Conservation (phyloP, 2,888 invertebrate genomes). For the Perithous albicinctus region DNA sequence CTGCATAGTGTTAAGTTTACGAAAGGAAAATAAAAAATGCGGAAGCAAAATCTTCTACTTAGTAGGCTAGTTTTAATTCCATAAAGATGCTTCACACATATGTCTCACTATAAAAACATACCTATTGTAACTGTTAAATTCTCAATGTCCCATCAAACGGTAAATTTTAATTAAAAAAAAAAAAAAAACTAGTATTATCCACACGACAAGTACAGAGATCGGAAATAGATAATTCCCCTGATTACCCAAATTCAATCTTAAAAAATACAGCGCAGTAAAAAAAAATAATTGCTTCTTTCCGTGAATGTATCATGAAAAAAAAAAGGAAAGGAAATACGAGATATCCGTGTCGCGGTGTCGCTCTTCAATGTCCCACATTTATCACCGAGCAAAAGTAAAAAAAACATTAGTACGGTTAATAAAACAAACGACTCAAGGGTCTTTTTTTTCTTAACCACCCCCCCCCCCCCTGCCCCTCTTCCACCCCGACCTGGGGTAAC, state of each 20-base stretch:
- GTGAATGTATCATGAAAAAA: not conserved
- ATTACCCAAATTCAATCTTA: not conserved
- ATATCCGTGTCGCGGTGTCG: conserved; percentile 21
- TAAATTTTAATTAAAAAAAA: not conserved
- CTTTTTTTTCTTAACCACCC: no score
- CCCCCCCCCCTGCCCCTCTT: conserved; percentile 17
- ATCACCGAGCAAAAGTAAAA: conserved; percentile 68
- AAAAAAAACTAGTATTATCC: no score
- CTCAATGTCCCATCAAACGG: not conserved
- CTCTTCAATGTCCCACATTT: conserved; percentile 62
- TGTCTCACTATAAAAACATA: no score
- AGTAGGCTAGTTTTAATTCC: not conserved
- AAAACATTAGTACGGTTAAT: conserved; percentile 71
- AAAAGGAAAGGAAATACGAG: conserved; percentile 6
- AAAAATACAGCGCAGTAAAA: not conserved
- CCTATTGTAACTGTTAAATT: not conserved
- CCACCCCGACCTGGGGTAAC: conserved; percentile 17
- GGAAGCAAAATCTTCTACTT: not conserved
- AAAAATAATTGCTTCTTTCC: conserved; percentile 2
- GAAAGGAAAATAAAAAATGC: not conserved
- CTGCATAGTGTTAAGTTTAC: not conserved
- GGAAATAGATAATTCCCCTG: not conserved
- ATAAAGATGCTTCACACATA: no score
- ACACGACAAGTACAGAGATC: not conserved
- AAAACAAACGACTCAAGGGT: conserved; percentile 68